phyloP scores from a whole-genome alignment of 1,140 invertebrate species.

The Ctenoplectra terminalis region DNA sequence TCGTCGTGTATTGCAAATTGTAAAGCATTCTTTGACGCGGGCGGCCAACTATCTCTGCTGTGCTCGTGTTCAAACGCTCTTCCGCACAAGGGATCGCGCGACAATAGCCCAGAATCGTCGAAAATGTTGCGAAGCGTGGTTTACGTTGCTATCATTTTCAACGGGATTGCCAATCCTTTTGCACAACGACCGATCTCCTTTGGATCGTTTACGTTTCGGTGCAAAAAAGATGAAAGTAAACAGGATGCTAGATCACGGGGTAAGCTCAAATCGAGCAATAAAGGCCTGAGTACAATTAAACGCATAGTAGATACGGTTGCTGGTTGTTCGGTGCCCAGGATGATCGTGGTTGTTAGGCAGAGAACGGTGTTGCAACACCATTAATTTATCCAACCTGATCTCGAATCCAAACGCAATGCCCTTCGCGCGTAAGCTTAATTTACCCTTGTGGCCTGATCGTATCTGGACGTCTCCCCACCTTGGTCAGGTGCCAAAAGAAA shows the following conservation, averaged over 20 bases:
- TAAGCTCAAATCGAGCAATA: background rate
- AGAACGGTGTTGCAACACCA: conserved; percentile 21
- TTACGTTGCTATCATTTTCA: too few relatives aligned
- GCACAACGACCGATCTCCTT: too few relatives aligned
- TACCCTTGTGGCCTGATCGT: background rate
- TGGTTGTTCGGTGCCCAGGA: background rate
- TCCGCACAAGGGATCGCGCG: too few relatives aligned
- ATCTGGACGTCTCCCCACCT: background rate
- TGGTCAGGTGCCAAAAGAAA: background rate
- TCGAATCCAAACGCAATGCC: too few relatives aligned
- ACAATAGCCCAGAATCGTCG: too few relatives aligned
- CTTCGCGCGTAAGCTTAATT: too few relatives aligned
- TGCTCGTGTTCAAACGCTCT: too few relatives aligned
- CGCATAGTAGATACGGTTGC: too few relatives aligned
- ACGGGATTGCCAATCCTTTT: too few relatives aligned
- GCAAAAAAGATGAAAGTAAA: too few relatives aligned
- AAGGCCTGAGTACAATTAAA: background rate
- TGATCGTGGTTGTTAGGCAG: conserved; percentile 18
- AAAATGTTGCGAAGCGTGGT: too few relatives aligned
- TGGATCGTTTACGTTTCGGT: too few relatives aligned
- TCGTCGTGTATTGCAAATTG: background rate
- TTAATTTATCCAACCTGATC: conserved; percentile 19
- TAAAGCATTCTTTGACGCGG: conserved; percentile 49
- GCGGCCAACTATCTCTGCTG: background rate
- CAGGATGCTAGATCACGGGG: background rate